Evolutionary conservation across 2,888 invertebrate genomes (phyloP), one percentile per base, ranked within the genome.

Genomic region (Coenonympha arcania): DNA sequence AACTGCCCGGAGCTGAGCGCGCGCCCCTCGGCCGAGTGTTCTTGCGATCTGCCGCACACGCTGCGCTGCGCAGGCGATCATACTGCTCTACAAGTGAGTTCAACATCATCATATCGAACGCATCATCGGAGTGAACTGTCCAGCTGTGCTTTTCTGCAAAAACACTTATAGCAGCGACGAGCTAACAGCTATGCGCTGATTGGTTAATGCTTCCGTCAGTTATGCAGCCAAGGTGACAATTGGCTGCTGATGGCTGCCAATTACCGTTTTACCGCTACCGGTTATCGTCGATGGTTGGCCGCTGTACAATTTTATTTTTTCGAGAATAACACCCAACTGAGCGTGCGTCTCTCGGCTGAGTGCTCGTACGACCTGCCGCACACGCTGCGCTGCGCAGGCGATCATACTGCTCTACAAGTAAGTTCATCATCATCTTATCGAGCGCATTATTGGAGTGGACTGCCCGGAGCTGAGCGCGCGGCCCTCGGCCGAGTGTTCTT

Each of bases 301-400:
- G n/a, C n/a, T n/a, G n/a, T n/a, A n/a, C n/a, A n/a, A n/a, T n/a
- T n/a, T n/a, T n/a, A n/a, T n/a, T n/a, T n/a, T n/a, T n/a, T n/a
- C n/a, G n/a, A n/a, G n/a, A n/a, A n/a, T n/a, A n/a, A n/a, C n/a
- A n/a, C n/a, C n/a, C n/a, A n/a, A n/a, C n/a, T n/a, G n/a, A n/a
- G n/a, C n/a, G n/a, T n/a, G n/a, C n/a, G 90, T 0, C 89, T 90
- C 1, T 89, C 90, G 6, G 91, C 93, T 24, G 93, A 94, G 62
- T 95, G 95, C 75, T 91, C 92, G 50, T 95, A 95, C 73, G 95
- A 95, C 73, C 87, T 95, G 70, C 94, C 94, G 0, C 94, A 94
- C 69, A 94, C 94, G 0, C 80, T 95, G 44, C 88, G 95, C 40
- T 95, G 95, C 71, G 91, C 92, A 24, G 93, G 93, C 2, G 93